Evolutionary conservation across 2,888 invertebrate species (phyloP), one percentile per base, ranked within the genome.

Genomic region (Morpho achilles): DNA sequence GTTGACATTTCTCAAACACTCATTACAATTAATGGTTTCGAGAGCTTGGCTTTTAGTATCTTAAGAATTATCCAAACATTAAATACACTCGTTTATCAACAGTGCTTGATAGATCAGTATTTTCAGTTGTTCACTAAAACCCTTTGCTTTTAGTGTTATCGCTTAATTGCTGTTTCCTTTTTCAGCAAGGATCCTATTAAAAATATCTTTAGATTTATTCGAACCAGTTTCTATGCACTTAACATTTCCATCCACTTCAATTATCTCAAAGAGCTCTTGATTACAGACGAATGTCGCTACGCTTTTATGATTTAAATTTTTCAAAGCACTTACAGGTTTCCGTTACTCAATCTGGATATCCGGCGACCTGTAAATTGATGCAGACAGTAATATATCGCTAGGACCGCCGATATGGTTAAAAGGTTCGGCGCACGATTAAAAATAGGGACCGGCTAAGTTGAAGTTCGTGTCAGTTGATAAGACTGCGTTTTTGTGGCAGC

Each of bases 401-500:
- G 74, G 79, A 76, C 77, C 70, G 68, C 74, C 73, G 87, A 88
- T 90, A 88, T 77, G 83, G 82, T 74, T 89, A 85, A 89, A 87
- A 89, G 88, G 84, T 79, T 84, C 80, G 79, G 67, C 71, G 80
- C 76, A 75, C 69, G 75, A 76, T 73, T 84, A 81, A 85, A 87
- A 87, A 85, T 86, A 82, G 80, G 80, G 82, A 69, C 77, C 79
- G 77, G 71, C 74, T 88, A 90, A 90, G 88, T 86, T 76, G 79
- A 84, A 83, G 85, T 87, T 80, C 87, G 82, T 90, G 90, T 90
- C 77, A 71, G 57, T 71, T 83, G 90, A 90, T 90, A 90, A 89
- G 87, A 76, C 79, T 68, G 77, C 76, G 80, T 88, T 88, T 89
- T 89, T 89, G 82, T 89, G 78, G 76, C 77, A 76, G 73, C 74